Conservation (phyloP, 2,888 invertebrate species). For the Agrotis segetum region DNA sequence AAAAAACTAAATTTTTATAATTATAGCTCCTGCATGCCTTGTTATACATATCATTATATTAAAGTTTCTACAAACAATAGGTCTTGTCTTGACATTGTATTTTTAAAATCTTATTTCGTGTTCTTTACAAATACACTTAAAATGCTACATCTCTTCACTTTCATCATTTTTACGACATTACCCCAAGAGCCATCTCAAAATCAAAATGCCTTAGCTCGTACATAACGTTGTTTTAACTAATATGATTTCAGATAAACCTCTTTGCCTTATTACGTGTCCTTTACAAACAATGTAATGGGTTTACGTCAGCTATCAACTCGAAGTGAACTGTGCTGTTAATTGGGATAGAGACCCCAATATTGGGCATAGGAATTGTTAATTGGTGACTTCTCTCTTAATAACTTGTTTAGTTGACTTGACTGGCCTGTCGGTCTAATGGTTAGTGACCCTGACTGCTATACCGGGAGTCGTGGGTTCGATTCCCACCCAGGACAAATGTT, state of each 20-base stretch:
- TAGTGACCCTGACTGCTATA: too few species aligned
- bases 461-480: too few species aligned
- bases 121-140: conserved; percentile 14
- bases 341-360: conserved; percentile 7
- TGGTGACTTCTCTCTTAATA: neutral
- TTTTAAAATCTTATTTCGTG: too few species aligned
- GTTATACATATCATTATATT: too few species aligned
- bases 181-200: conserved; percentile 19
- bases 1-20: neutral
- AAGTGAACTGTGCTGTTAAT: conserved; percentile 31
- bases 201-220: conserved; percentile 21
- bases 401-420: neutral
- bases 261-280: conserved; percentile 44
- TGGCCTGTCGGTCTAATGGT: too few species aligned
- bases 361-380: neutral
- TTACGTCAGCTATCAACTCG: conserved; percentile 35
- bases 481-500: too few species aligned
- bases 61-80: too few species aligned
- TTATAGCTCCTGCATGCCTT: too few species aligned
- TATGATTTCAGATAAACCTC: conserved; percentile 53
- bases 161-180: conserved; percentile 41
- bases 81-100: too few species aligned
- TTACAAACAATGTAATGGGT: conserved; percentile 51
- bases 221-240: conserved; percentile 46
- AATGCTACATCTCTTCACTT: conserved; percentile 11